Evolutionary conservation across 2,797 vertebrate species (phyloP).

Genomic region (Fratercula arctica): DNA sequence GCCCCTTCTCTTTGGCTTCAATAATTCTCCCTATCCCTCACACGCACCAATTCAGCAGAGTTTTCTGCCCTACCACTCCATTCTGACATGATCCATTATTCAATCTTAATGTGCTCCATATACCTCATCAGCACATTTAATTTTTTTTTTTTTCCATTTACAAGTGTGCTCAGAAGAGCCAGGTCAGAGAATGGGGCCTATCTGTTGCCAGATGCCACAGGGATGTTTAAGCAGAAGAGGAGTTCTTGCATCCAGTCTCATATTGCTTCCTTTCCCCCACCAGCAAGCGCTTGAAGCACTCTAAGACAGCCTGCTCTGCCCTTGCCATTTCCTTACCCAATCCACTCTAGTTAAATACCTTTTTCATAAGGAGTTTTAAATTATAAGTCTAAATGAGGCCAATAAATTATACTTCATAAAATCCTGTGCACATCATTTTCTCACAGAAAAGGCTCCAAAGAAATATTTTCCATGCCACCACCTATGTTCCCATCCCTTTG

Average conservation of each 20-base stretch:
- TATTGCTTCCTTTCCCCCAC: not conserved
- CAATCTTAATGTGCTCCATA: not conserved
- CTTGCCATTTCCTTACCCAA: conserved; percentile 33
- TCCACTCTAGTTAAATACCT: conserved; percentile 77
- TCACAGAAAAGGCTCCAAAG: conserved; percentile 77
- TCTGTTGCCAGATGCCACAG: not conserved
- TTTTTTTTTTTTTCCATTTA: not conserved
- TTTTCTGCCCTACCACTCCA: not conserved
- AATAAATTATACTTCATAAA: conserved; percentile 84
- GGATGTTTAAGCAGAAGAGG: not conserved
- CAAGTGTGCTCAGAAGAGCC: not conserved
- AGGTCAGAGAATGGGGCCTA: not conserved
- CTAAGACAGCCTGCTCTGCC: conserved; percentile 19
- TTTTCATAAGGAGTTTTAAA: conserved; percentile 80
- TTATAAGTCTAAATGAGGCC: conserved; percentile 80
- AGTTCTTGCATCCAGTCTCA: not conserved
- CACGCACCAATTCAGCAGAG: not conserved
- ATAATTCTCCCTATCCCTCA: not conserved
- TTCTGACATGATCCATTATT: not conserved
- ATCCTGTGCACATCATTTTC: conserved; percentile 76
- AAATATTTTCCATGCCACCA: conserved; percentile 80
- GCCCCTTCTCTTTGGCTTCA: not conserved
- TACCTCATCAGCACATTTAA: not conserved
- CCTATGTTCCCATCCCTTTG: conserved; percentile 72
- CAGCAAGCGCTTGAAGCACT: not conserved